Evolutionary conservation across 2,888 invertebrate genomes (phyloP), one percentile per base, ranked within the genome.

Genomic region (Euphydryas editha): DNA sequence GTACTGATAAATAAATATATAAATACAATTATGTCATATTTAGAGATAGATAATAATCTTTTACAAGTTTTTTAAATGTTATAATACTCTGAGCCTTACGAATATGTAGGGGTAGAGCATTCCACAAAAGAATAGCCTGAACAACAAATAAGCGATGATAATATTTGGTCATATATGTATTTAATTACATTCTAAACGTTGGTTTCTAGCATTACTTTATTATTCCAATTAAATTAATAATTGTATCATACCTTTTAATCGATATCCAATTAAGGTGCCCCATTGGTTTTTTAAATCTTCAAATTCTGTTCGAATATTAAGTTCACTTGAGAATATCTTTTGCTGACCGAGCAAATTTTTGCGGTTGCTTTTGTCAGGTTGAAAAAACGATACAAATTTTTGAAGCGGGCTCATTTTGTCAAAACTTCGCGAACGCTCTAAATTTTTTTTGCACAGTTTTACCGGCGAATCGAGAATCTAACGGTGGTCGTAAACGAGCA

Each of bases 311-410:
- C 85, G 88, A 68, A 93, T 90, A 74, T 93, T 93, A 65, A 92
- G 73, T 79, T 95, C 94, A 88, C 94, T 94, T n/a, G 90, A 84
- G 78, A 94, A 94, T 75, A 93, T 89, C 75, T 94, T 94, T 70
- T 93, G 93, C 64, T 87, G 87, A 54, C 68, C 62, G 47, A 86
- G 79, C 61, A 87, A 75, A 76, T 82, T 88, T 76, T 85, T 87
- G 36, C 86, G 83, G 77, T 88, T 93, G 73, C 86, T 91, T 72
- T 93, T 94, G 78, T 94, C 94, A 59, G 88, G 82, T 83, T 94
- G 94, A 80, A 95, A 95, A 72, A 95, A 89, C 65, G 94, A 94
- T 71, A 94, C 94, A 61, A 95, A 90, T 80, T 93, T 94, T 74
- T 94, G 93, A 51, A 95, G 82, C 39, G 95, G 94, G 77, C 94